Base-by-base conservation (phyloP, 2,797 vertebrate genomes). In the Liparis tanakae region DNA sequence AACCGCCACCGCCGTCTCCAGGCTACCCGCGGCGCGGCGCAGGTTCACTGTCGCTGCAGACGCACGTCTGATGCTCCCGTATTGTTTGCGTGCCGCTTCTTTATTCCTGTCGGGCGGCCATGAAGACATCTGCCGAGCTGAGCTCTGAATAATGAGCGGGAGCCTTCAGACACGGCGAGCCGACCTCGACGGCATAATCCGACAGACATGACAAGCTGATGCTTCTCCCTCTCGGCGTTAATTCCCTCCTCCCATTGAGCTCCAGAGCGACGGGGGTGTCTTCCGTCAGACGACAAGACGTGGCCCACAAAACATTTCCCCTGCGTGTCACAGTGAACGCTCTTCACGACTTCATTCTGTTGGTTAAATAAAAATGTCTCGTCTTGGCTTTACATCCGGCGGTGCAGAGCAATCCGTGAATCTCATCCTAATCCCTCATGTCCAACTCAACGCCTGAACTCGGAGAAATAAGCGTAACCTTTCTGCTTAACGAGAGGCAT, bases 121-220 rank as follows among this genome's bases (percentile, higher is more conserved):
- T 83, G 78, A 86, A 87, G 88, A 77, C 80, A 82, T 90, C 81
- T 90, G 88, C 77, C 77, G 81, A 79, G 73, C 34, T 6, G 68
- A 72, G 84, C 81, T 70, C 56, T 76, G 85, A 87, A 91, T 91
- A 91, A 90, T 85, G 87, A 89, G 80, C 41, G 18, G 81, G 70
- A 74, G 76, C 85, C 86, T 83, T 91, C 89, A 90, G 85, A 88
- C 86, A 85, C 57, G 70, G 74, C 80, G 8, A 83, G 80, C 80
- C 67, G 86, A 89, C 87, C 70, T 54, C 86, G 88, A 83, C 84
- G 61, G 78, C 79, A 87, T 91, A 90, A 88, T 88, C 85, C 53
- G 0, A 6, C 79, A 88, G 86, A 90, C 87, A 81, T 87, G 85
- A 87, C 84, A 71, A 75, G 82, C 76, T 22, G 54, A 70, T 74